phyloP scores from a whole-genome alignment of 2,113 vertebrate genomes.

The Protobothrops mucrosquamatus region DNA sequence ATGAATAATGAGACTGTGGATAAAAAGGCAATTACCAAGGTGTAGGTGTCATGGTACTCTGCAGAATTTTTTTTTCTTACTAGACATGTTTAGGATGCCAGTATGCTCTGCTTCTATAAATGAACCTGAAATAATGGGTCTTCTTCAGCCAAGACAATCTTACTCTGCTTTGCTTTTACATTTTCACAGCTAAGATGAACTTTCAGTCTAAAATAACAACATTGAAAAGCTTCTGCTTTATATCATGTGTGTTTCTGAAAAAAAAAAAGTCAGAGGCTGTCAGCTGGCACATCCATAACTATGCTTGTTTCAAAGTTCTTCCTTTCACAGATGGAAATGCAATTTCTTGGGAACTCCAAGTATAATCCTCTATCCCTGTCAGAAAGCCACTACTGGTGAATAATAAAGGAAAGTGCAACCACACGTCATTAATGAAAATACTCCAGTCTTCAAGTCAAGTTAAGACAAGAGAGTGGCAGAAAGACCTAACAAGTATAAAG shows the following conservation, averaged over 20 bases:
- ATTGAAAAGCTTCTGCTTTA: conserved; percentile 1
- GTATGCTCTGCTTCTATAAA: not conserved
- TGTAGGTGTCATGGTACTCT: not conserved
- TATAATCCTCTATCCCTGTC: conserved; percentile 66
- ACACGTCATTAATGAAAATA: conserved; percentile 66
- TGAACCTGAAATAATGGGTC: not conserved
- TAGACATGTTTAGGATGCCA: not conserved
- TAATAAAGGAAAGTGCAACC: conserved; percentile 68
- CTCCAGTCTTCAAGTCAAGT: conserved; percentile 40
- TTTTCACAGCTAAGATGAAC: not conserved
- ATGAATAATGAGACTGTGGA: not conserved
- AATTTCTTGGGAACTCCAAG: conserved; percentile 69
- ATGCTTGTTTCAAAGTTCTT: conserved; percentile 58
- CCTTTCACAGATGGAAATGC: conserved; percentile 63
- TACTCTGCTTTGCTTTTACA: not conserved
- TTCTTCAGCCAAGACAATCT: conserved; percentile 33
- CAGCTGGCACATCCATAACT: conserved; percentile 52
- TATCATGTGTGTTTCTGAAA: conserved; percentile 21
- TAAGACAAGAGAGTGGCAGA: conserved; percentile 21
- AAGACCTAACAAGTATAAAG: conserved; percentile 35
- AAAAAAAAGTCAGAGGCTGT: conserved; percentile 36
- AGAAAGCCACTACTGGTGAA: conserved; percentile 62
- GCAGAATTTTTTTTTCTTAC: not conserved
- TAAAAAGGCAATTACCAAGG: not conserved
- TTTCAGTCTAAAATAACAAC: conserved; percentile 33